Evolutionary conservation across 2,888 invertebrate genomes (phyloP).

Genomic region (Hydrotaea cyrtoneurina): DNA sequence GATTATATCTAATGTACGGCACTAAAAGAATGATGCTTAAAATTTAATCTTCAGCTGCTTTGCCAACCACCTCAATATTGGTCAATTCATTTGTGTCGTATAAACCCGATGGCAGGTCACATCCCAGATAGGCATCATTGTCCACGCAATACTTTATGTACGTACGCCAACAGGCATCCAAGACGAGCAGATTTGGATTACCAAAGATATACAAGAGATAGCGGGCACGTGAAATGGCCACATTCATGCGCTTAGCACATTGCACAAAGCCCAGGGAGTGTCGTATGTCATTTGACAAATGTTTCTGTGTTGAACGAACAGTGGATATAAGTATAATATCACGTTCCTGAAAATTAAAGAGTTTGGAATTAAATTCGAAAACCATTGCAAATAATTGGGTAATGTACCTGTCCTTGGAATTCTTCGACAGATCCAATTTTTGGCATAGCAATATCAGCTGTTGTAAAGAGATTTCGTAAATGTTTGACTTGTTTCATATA

Average conservation of each 20-base stretch:
- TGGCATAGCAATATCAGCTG: slow-evolving; percentile 81
- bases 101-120: slow-evolving; percentile 82
- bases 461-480: slow-evolving; percentile 78
- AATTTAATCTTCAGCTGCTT: not conserved
- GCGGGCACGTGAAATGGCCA: slow-evolving; percentile 90
- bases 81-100: slow-evolving; percentile 15
- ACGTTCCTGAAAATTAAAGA: slow-evolving; percentile 74
- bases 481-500: slow-evolving; percentile 92
- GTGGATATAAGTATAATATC: slow-evolving; percentile 88
- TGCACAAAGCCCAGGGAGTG: slow-evolving; percentile 87
- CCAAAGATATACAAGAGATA: slow-evolving; percentile 91
- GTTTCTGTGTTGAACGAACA: slow-evolving; percentile 82
- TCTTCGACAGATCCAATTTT: slow-evolving; percentile 92
- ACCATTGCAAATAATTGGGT: not conserved
- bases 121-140: slow-evolving; percentile 86
- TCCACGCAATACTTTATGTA: slow-evolving; percentile 85
- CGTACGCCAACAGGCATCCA: slow-evolving; percentile 86
- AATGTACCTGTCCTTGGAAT: slow-evolving; percentile 90
- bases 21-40: slow-evolving; percentile 7
- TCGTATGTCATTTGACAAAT: slow-evolving; percentile 81
- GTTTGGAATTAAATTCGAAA: not conserved
- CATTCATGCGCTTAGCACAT: slow-evolving; percentile 91
- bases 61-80: not conserved
- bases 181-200: slow-evolving; percentile 87
- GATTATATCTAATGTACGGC: not conserved